Evolutionary conservation across 2,797 vertebrate species (phyloP), one percentile per base, ranked within the genome.

Genomic region (Cirrhinus molitorella): DNA sequence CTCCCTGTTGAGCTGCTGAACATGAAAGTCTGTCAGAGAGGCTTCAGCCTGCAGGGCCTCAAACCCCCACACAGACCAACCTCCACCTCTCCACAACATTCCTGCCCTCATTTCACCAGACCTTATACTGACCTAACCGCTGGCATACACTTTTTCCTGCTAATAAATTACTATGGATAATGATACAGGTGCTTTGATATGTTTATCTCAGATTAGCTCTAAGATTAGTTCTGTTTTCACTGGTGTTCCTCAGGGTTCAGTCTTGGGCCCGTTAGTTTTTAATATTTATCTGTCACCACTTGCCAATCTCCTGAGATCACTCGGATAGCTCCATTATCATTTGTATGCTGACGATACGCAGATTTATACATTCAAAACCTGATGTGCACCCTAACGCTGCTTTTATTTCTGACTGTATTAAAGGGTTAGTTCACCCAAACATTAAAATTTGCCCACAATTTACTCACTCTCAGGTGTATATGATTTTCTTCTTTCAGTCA

Each of bases 11-110:
- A 65, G 78, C 47, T 25, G 40, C 70, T 49, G 16, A 80, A 81
- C 79, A 59, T 81, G 40, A 81, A 74, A 68, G 79, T 31, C 57
- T 73, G 49, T 77, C 34, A 84, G 67, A 51, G 49, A 87, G 61
- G 25, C 57, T 73, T 43, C 28, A 67, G 79, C 17, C 65, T 79
- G 68, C 68, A 17, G 34, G 49, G 47, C 61, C 49, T 67, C 25
- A 84, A 71, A 67, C 59, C 70, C 23, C 47, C 68, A 57, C 67
- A 73, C 49, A 53, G 45, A 67, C 40, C 67, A 61, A 19, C 55
- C 67, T 72, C 14, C 40, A 47, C 37, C 17, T 70, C 40, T 80
- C 23, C 17, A 72, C 8, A 81, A 72, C 25, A 61, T 81, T 81
- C 25, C 25, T 47, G 11, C 34, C 13, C 31, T 19, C 23, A 28